Base-by-base conservation (phyloP, 2,797 vertebrate species). In the Garrulus glandarius region DNA sequence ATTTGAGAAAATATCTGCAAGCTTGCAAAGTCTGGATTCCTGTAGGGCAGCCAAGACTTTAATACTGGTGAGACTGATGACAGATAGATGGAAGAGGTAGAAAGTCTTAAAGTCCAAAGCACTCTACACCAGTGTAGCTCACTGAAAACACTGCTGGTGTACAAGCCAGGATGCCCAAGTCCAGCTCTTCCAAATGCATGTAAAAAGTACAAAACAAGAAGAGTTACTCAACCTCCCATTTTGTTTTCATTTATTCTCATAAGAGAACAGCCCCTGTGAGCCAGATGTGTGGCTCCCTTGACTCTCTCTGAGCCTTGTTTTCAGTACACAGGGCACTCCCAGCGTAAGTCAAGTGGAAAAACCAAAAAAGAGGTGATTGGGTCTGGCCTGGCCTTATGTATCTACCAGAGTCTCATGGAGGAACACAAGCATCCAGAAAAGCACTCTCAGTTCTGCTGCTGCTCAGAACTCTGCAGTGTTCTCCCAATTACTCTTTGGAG, bases 1-100 rank as follows among this genome's bases (percentile, higher is more conserved):
- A 82, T 96, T 96, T 93, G 71, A 87, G 92, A 95, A 95, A 97
- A 93, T 96, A 96, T 90, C 92, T 97, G 96, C 93, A 95, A 96
- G 95, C 91, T 93, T 93, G 95, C 95, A 94, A 92, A 94, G 87
- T 72, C 93, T 94, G 80, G 87, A 96, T 92, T 95, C 89, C 95
- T 96, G 93, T 82, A 60, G 24, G 83, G 94, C 94, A 97, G 92
- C 95, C 96, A 95, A 95, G 85, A 23, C 87, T 90, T 88, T 93
- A 76, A 90, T 94, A n/a, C 49, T 96, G 89, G 91, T 84, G 74
- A 96, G 95, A 36, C 87, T 95, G 96, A 95, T 91, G 95, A 97
- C 95, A 96, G 93, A 96, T 82, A 95, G 85, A 96, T 95, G 95
- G 91, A 97, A 95, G 83, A 94, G 77, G 93, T 81, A 97, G 79